Evolutionary conservation across 2,797 vertebrate genomes (phyloP).

Genomic region (Catharus ustulatus): DNA sequence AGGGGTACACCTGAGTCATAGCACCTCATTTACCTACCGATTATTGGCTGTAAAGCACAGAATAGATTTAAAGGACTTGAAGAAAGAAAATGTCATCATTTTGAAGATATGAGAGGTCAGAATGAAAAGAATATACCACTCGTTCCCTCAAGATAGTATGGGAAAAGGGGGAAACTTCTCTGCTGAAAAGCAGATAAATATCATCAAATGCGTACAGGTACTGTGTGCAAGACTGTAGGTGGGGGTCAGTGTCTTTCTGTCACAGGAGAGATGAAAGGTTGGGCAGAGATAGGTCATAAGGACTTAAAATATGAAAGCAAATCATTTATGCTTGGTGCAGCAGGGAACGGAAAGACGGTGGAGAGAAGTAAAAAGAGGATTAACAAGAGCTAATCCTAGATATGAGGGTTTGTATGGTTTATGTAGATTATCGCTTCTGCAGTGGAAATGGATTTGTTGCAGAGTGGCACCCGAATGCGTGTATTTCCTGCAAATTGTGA

Average conservation of each 20-base stretch:
- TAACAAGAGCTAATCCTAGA: slow-evolving; percentile 46
- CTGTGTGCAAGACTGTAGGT: background rate
- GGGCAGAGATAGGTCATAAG: background rate
- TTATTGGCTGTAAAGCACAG: background rate
- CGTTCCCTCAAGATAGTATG: background rate
- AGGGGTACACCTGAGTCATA: background rate
- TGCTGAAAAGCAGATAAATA: background rate
- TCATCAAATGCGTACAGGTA: background rate
- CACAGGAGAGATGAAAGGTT: background rate
- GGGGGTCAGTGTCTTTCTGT: background rate
- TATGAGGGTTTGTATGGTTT: slow-evolving; percentile 44
- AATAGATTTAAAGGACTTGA: background rate
- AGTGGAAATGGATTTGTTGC: slow-evolving; percentile 37
- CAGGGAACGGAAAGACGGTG: background rate
- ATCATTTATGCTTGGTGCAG: background rate
- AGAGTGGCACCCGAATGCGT: slow-evolving; percentile 25
- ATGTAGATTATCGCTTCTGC: slow-evolving; percentile 21
- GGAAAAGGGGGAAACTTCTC: background rate
- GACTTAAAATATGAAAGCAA: slow-evolving; percentile 21
- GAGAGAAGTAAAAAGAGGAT: slow-evolving; percentile 27
- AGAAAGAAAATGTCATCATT: background rate
- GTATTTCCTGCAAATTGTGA: background rate
- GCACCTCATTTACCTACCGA: background rate
- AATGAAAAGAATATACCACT: background rate
- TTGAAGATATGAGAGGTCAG: background rate